A percentile compares a stretch with the other conserved stretches of the same genome.
These are phyloP conservation scores for Tenebrosternarchus preto DNA, from an alignment of 2,113 vertebrate genomes.

Conservation along the genomic window DNA sequence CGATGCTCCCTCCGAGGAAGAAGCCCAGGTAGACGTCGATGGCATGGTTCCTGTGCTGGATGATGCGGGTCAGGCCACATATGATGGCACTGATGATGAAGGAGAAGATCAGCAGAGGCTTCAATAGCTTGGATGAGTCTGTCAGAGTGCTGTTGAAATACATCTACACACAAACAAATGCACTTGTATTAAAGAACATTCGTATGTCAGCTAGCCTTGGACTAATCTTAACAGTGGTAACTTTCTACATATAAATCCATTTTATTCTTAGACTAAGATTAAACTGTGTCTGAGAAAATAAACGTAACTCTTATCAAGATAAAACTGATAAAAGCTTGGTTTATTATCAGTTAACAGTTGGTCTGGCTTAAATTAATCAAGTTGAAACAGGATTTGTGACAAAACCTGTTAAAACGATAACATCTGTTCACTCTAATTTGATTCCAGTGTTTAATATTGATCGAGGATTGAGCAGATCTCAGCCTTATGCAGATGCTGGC, in stretches of 20 bases:
- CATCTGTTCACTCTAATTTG: conserved; percentile 2
- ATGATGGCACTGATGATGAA: conserved; percentile 96
- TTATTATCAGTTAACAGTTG: too few relatives aligned
- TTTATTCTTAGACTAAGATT: too few relatives aligned
- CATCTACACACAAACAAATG: conserved; percentile 83
- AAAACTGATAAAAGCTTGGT: too few relatives aligned
- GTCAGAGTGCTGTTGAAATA: conserved; percentile 98
- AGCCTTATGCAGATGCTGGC: conserved; percentile 11
- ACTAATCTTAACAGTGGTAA: not conserved
- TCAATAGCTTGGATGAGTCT: conserved; percentile 95
- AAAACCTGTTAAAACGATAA: not conserved
- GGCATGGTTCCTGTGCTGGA: conserved; percentile 97
- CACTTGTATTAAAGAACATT: not conserved
- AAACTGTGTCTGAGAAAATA: too few relatives aligned
- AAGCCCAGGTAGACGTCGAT: conserved; percentile 97
- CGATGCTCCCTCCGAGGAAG: conserved; percentile 91
- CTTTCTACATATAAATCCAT: not conserved
- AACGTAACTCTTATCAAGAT: too few relatives aligned
- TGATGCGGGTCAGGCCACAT: conserved; percentile 94
- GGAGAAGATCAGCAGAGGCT: conserved; percentile 94
- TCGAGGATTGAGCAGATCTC: not conserved
- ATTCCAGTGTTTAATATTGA: not conserved
- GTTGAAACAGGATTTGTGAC: not conserved
- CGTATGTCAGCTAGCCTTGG: not conserved
- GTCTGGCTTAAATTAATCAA: not conserved